Base-by-base conservation (phyloP, 2,888 invertebrate genomes). In the Epiblema foenella region DNA sequence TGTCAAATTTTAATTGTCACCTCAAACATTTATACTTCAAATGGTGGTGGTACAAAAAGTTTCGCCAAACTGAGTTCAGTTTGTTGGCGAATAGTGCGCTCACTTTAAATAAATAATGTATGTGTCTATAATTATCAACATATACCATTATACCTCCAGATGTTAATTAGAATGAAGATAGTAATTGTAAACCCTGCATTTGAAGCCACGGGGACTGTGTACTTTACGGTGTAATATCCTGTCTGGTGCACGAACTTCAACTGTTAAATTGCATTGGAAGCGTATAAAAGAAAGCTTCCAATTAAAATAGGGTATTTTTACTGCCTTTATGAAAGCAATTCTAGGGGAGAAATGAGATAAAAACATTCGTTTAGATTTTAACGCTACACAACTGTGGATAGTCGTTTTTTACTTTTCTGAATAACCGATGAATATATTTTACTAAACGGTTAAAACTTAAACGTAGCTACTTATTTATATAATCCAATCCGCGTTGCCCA, bases 91-190 rank as follows among this genome's bases (percentile, higher is more conserved):
- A n/a, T n/a, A n/a, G n/a, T n/a, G n/a, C n/a, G n/a, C n/a, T n/a
- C n/a, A n/a, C n/a, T n/a, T n/a, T n/a, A n/a, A n/a, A n/a, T n/a
- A n/a, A n/a, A n/a, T n/a, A n/a, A n/a, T n/a, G n/a, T n/a, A n/a
- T n/a, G n/a, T n/a, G n/a, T n/a, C n/a, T n/a, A n/a, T n/a, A n/a
- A n/a, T 64, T 54, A 64, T 64, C 54, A 64, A 39, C 52, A 64
- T 64, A 64, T 54, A 52, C 52, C 64, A 64, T 64, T 64, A 54
- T 52, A 54, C 8, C 17, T 12, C 18, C 52, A 64, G 39, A 64
- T 64, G 64, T 64, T 64, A 64, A 64, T 39, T 64, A 10, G 52
- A 54, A 64, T 64, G 37, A 54, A 64, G 52, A 64, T 64, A 64
- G 64, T 64, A 52, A 39, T 64, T 49, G 52, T 54, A n/a, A 64